Evolutionary conservation across 2,888 invertebrate species (phyloP).

Genomic region (Ferdinandea cuprea): DNA sequence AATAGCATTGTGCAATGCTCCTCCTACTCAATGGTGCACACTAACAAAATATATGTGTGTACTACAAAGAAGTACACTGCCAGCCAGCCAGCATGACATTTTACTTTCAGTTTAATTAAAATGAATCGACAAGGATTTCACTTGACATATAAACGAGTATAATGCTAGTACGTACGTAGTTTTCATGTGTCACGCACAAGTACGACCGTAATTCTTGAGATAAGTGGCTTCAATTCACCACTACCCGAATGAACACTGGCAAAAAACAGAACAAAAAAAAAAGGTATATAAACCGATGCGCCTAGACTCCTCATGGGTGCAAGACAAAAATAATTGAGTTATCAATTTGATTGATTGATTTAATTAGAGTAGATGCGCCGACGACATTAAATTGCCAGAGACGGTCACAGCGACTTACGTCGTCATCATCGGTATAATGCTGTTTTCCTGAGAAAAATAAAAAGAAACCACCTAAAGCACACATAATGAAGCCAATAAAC

Average conservation of each 20-base stretch:
- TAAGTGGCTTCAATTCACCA: constrained; percentile 56
- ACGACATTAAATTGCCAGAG: background rate
- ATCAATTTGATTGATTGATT: constrained; percentile 74
- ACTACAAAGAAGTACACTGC: constrained; percentile 1
- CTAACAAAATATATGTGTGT: too few species aligned
- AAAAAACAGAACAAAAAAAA: background rate
- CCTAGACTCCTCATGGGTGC: constrained; percentile 21
- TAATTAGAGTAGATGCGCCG: constrained; percentile 65
- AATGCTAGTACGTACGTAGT: background rate
- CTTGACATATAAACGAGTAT: background rate
- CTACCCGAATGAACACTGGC: background rate
- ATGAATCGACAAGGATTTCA: constrained; percentile 53
- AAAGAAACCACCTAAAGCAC: constrained; percentile 39
- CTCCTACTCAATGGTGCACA: background rate
- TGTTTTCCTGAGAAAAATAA: constrained; percentile 20
- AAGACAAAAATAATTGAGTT: constrained; percentile 69
- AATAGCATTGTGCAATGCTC: constrained; percentile 40
- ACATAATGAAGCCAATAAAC: constrained; percentile 69
- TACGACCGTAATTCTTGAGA: constrained; percentile 51
- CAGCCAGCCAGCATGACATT: constrained; percentile 29
- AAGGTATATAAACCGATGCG: constrained; percentile 5
- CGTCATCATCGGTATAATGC: constrained; percentile 1
- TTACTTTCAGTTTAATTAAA: constrained; percentile 67
- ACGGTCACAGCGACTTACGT: background rate
- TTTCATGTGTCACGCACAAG: constrained; percentile 61